A percentile compares a stretch with the other conserved stretches of the same genome.
These are phyloP conservation scores for Saguinus midas DNA, from an alignment of 2,113 vertebrate genomes.

Conservation along the genomic window DNA sequence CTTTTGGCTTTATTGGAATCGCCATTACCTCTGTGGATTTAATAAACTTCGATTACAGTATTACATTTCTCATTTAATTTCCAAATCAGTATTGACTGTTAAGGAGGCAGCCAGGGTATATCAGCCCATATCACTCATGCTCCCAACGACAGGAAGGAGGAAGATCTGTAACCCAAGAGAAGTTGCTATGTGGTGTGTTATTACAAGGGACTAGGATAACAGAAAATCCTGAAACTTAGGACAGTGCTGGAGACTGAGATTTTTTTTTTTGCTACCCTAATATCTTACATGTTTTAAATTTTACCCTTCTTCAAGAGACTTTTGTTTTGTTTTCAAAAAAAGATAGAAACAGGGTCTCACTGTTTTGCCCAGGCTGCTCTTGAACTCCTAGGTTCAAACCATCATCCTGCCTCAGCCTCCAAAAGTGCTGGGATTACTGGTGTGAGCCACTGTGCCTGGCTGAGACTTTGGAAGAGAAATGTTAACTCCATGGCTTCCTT, in stretches of 20 bases:
- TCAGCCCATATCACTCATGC: not conserved
- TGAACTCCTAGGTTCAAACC: no score
- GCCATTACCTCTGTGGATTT: not conserved
- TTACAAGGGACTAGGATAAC: not conserved
- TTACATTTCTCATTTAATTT: constrained; percentile 24
- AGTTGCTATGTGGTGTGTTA: not conserved
- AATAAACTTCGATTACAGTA: not conserved
- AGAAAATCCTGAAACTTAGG: not conserved
- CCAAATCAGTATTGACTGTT: not conserved
- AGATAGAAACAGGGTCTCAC: no score
- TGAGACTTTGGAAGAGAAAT: not conserved
- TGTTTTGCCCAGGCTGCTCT: no score
- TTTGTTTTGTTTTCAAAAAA: not conserved
- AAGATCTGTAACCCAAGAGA: not conserved
- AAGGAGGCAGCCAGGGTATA: not conserved
- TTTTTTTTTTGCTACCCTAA: not conserved
- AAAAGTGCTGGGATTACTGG: no score
- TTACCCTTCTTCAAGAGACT: not conserved
- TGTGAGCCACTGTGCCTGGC: no score
- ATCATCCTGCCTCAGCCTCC: no score
- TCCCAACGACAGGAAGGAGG: not conserved
- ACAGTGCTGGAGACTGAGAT: not conserved
- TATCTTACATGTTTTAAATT: not conserved
- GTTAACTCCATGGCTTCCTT: not conserved
- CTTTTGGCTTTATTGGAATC: constrained; percentile 5